Percentiles rank a stretch among this genome's conserved stretches.
Evolutionary conservation across 2,888 invertebrate genomes (phyloP).

Genomic region (Amphipyra tragopoginis): DNA sequence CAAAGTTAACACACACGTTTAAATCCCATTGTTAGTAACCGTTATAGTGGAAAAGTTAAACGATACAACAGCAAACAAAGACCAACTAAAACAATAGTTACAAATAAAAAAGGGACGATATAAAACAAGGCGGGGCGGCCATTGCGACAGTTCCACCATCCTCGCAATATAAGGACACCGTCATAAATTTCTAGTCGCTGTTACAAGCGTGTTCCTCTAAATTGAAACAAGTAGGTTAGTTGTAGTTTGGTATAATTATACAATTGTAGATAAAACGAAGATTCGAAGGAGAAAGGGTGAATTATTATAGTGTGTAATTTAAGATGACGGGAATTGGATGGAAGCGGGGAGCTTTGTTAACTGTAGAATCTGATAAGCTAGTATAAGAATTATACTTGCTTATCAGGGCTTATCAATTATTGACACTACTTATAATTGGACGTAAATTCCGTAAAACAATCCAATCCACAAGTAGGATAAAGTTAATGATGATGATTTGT

Average conservation of each 20-base stretch:
- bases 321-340: background rate
- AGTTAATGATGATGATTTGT: too few species aligned
- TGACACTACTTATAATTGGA: too few species aligned
- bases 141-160: constrained; percentile 10
- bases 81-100: constrained; percentile 44
- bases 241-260: constrained; percentile 31
- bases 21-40: constrained; percentile 30
- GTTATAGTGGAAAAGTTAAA: constrained; percentile 41
- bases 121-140: constrained; percentile 21
- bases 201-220: constrained; percentile 43
- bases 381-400: too few species aligned
- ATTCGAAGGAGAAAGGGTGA: constrained; percentile 15
- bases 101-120: constrained; percentile 47
- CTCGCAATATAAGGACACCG: constrained; percentile 35
- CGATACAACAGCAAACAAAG: constrained; percentile 31
- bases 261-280: constrained; percentile 16
- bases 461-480: too few species aligned
- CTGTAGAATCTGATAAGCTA: too few species aligned
- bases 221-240: constrained; percentile 42
- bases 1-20: constrained; percentile 18
- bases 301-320: background rate
- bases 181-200: constrained; percentile 46
- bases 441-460: too few species aligned
- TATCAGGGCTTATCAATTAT: too few species aligned
- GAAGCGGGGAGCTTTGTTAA: background rate